These are phyloP conservation scores for Pseudotriccus pelzelni DNA, from an alignment of 2,797 vertebrate genomes.

Conservation along the genomic window DNA sequence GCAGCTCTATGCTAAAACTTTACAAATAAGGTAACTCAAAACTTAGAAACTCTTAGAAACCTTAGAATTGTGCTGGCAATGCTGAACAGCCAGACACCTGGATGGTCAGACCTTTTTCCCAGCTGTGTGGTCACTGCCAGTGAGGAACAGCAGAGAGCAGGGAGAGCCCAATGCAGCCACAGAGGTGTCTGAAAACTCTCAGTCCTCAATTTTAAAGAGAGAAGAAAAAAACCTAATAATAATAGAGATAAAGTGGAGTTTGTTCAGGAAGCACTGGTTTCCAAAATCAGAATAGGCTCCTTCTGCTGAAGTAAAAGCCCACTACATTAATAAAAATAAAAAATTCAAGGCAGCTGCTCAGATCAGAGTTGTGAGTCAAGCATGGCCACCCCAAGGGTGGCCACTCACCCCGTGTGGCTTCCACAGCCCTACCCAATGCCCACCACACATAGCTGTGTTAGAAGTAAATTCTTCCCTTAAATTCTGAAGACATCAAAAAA, in stretches of 20 bases:
- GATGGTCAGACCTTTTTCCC: neutral
- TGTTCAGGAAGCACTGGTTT: neutral
- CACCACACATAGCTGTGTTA: no score
- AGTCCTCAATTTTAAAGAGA: neutral
- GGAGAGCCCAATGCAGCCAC: fast-evolving
- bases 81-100: neutral
- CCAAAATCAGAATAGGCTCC: neutral
- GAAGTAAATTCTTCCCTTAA: no score
- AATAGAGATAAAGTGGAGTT: neutral
- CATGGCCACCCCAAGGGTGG: fast-evolving
- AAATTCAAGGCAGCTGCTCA: neutral
- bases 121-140: neutral
- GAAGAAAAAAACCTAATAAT: neutral
- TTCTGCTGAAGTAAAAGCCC: neutral
- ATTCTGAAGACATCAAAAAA: no score
- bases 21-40: fast-evolving
- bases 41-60: neutral
- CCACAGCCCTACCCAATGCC: neutral
- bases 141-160: neutral
- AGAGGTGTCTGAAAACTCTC: neutral
- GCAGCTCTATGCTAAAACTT: neutral
- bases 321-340: neutral
- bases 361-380: fast-evolving
- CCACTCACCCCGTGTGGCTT: fast-evolving
- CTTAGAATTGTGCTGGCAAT: neutral